Evolutionary conservation across 2,797 vertebrate genomes (phyloP).

Genomic region (Momotus momota): DNA sequence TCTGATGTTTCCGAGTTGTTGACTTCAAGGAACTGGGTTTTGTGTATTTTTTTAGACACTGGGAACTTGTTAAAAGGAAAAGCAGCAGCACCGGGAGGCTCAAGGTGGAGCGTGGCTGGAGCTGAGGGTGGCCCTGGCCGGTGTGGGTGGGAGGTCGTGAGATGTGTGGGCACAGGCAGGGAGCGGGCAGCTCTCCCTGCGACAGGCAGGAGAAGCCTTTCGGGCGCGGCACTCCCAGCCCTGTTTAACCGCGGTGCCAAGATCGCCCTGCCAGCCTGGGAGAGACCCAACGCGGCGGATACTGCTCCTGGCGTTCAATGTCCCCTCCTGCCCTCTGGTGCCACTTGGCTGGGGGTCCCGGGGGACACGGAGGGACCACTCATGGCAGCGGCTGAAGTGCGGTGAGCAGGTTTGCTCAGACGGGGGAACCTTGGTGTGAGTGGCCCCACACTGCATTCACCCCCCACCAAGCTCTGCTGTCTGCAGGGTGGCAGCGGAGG

Average conservation of each 20-base stretch:
- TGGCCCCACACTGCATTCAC: accelerated
- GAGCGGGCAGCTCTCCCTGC: not conserved
- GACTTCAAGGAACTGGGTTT: conserved; percentile 59
- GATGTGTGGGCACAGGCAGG: not conserved
- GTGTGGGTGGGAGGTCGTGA: not conserved
- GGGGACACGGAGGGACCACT: accelerated
- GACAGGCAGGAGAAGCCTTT: not conserved
- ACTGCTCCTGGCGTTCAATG: accelerated
- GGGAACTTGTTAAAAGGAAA: conserved; percentile 53
- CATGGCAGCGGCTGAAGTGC: not conserved
- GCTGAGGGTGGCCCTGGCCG: not conserved
- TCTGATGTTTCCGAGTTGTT: conserved; percentile 36
- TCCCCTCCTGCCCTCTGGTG: not conserved
- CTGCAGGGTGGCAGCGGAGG: accelerated
- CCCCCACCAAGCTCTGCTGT: not conserved
- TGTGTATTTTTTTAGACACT: conserved; percentile 60
- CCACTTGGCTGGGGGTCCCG: accelerated
- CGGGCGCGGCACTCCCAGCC: accelerated
- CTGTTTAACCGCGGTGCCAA: accelerated
- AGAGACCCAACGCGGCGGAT: accelerated
- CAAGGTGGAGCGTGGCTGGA: not conserved
- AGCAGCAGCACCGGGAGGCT: conserved; percentile 44
- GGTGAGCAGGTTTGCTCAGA: not conserved
- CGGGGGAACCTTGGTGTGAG: not conserved
- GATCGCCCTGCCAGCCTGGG: accelerated